Base-by-base conservation (phyloP, 1,140 invertebrate species). In the Euwallacea fornicatus region DNA sequence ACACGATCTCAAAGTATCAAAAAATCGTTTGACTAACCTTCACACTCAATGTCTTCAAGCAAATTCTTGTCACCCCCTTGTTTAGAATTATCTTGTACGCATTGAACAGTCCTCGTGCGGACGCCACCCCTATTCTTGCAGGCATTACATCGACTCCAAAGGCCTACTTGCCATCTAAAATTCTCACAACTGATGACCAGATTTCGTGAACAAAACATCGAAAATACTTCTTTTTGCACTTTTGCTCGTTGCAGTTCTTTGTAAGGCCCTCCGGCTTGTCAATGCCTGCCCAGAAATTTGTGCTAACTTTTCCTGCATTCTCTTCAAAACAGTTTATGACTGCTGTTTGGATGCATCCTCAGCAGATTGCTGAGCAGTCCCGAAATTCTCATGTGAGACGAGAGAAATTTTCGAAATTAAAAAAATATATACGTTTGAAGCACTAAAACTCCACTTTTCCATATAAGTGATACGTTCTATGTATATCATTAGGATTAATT, bases 101-200 rank as follows among this genome's bases (percentile, higher is more conserved):
- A 86, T 47, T 84, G 82, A 13, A 86, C 82, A 62, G 80, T 80
- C 7, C 85, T 78, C 46, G 73, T 78, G 42, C 75, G 76, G 0
- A 77, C 71, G 7, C 85, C 85, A 16, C 79, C 78, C 73, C 81
- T 80, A 21, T 80, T 79, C 55, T 82, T 79, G 71, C 84, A 86
- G 6, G 83, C 83, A 54, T 75, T 80, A 72, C 85, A 86, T 43
- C 79, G 78, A 50, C 84, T 81, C 85, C 85, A 86, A 66, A 81
- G 81, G 43, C 84, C 84, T 8, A 83, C 80, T 61, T 83, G 78
- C 85, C 85, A 86, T 74, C 85, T 84, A 55, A 43, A 64, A 33
- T 50, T 50, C 6, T 6, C 21, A 33, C 21, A 50, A 50, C 13
- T 6, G 13, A 50, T 11, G 6, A 50, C 2, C 9, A 13, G 46